phyloP scores from a whole-genome alignment of 2,113 vertebrate genomes.

The Anguilla rostrata region DNA sequence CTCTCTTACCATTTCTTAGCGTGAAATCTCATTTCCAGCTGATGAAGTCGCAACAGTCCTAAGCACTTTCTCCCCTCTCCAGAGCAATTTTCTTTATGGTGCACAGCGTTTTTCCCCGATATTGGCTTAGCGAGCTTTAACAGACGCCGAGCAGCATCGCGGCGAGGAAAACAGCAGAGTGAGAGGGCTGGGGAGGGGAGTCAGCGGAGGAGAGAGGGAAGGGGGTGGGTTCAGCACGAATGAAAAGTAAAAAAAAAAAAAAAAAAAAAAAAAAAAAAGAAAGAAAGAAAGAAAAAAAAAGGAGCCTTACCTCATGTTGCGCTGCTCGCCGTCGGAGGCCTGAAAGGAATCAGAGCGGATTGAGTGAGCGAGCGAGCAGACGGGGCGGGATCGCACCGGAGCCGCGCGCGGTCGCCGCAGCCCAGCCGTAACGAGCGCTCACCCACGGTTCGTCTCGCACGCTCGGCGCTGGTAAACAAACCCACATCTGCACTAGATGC shows the following conservation, averaged over 20 bases:
- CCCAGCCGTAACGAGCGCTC: not conserved
- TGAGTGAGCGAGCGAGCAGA: not conserved
- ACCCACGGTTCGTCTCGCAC: not conserved
- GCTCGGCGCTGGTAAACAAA: conserved; percentile 7
- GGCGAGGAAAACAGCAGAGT: conserved; percentile 17
- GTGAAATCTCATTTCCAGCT: conserved; percentile 11
- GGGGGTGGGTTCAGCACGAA: not conserved
- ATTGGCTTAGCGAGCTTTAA: conserved; percentile 20
- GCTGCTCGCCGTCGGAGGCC: conserved; percentile 17
- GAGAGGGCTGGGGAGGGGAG: conserved; percentile 13
- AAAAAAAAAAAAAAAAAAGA: not conserved
- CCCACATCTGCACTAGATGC: not conserved
- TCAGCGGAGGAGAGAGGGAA: not conserved
- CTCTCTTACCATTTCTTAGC: conserved; percentile 16
- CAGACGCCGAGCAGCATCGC: conserved; percentile 4
- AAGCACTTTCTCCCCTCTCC: not conserved
- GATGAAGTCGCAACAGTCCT: conserved; percentile 3
- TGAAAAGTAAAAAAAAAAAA: conserved; percentile 9
- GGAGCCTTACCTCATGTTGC: conserved; percentile 25
- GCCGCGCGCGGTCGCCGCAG: not conserved
- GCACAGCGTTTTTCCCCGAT: not conserved
- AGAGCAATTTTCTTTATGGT: not conserved
- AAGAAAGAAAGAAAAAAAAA: not conserved
- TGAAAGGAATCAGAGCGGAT: not conserved
- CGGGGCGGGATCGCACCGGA: not conserved